Base-by-base conservation (phyloP, 92 coral and sea anemone species). In the Heliopora coerulea region DNA sequence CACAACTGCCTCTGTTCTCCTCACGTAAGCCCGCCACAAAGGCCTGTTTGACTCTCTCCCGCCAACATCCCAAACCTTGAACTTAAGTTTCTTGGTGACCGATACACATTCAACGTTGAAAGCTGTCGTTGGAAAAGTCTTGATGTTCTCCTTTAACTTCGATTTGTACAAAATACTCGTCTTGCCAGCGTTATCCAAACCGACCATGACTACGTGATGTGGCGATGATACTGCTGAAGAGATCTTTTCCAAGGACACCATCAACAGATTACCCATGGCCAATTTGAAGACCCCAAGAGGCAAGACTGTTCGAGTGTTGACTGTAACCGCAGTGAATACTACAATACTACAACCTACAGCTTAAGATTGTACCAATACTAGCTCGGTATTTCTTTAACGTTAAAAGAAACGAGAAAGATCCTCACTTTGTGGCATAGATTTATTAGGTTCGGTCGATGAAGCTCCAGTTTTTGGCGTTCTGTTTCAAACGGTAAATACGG, bases 11-110 rank as follows among this genome's bases (percentile, higher is more conserved):
- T 95, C 96, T 10, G 96, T 84, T 27, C 86, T 86, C 20, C 99
- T 86, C 25, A 81, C 99, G 50, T 90, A 90, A 10, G 99, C 96
- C 62, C 86, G 90, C 99, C 99, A 95, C 40, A 95, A 82, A 27
- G 99, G 99, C 0, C 99, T 87, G 32, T 87, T 90, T 29, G 91
- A 90, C n/a, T 95, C 99, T 42, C 96, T 79, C 70, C 99, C 99
- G 27, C 96, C 89, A 2, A 95, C 86, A 73, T 95, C 99, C 99
- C 99, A 95, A 58, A 95, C 83, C 75, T 90, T 95, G 62, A 78
- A 95, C 50, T 88, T 81, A 29, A 90, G 59, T 79, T 89, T 91
- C 69, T 95, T 95, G 48, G 87, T 85, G 12, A 90, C 95, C 19
- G 90, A 84, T 33, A 95, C 87, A 44, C 88, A 87, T 80, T 95